Evolutionary conservation across 30 jellyfish, hydroid and myxozoan species (phyloP).

Genomic region (Aurelia aurita): DNA sequence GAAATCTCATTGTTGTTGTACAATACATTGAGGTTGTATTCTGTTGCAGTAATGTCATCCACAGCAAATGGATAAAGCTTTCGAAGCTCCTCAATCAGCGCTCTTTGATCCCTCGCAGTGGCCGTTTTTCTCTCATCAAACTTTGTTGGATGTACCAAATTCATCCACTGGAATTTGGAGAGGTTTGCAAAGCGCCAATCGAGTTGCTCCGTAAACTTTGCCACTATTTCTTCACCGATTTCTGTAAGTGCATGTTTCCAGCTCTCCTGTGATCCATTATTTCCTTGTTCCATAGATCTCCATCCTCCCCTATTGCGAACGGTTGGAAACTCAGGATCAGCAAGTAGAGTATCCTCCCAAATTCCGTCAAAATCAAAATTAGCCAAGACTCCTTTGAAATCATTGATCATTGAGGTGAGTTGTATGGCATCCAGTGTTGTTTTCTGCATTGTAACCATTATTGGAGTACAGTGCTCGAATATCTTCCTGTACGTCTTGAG

Average conservation of each 20-base stretch:
- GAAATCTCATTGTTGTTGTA: no score
- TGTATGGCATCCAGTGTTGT: conserved; percentile 55
- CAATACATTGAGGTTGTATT: no score
- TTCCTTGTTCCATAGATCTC: conserved; percentile 63
- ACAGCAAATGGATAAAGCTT: no score
- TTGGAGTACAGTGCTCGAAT: conserved; percentile 61
- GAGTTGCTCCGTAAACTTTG: conserved; percentile 57
- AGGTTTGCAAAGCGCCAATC: conserved; percentile 65
- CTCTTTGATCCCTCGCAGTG: conserved; percentile 64
- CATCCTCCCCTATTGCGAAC: conserved; percentile 46
- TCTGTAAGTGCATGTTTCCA: conserved; percentile 21
- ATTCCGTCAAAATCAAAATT: conserved; percentile 25
- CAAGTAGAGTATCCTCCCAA: conserved; percentile 44
- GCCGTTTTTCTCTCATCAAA: conserved; percentile 56
- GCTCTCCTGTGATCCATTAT: conserved; percentile 62
- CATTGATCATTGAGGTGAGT: conserved; percentile 47
- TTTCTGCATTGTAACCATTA: conserved; percentile 44
- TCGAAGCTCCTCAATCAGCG: no score
- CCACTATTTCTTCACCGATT: conserved; percentile 39
- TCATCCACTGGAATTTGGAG: conserved; percentile 66
- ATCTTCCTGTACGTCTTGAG: conserved; percentile 53
- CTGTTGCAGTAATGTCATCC: no score
- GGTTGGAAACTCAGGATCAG: conserved; percentile 52
- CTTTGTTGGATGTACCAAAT: conserved; percentile 50
- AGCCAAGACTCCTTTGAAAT: conserved; percentile 40